A percentile compares a stretch with the other conserved stretches of the same genome.
Evolutionary conservation across 2,797 vertebrate species (phyloP).

Genomic region (Margarornis squamiger): DNA sequence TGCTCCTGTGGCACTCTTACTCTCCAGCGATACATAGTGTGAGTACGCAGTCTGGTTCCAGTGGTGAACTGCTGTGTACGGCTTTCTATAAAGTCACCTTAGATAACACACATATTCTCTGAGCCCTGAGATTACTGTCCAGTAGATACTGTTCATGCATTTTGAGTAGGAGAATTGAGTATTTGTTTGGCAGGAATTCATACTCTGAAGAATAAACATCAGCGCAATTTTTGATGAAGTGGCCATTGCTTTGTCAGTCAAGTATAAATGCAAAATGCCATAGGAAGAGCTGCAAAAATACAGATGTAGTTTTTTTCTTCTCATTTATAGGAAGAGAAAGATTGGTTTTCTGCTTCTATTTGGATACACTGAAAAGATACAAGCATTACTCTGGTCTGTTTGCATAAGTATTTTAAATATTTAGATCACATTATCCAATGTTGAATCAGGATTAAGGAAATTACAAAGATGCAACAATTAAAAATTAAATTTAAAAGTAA

Average conservation of each 20-base stretch:
- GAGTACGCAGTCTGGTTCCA: background rate
- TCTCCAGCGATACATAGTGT: rapidly evolving
- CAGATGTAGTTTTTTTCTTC: background rate
- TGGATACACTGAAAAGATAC: background rate
- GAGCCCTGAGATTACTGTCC: background rate
- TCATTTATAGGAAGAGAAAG: background rate
- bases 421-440: background rate
- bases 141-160: background rate
- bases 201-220: background rate
- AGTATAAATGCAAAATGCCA: background rate
- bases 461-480: background rate
- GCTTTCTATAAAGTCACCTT: background rate
- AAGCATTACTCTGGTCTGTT: background rate
- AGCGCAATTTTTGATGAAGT: background rate
- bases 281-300: background rate
- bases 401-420: background rate
- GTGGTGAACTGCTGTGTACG: background rate
- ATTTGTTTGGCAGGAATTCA: background rate
- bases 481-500: background rate
- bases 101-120: background rate
- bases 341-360: background rate
- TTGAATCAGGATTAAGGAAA: background rate
- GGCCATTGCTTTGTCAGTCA: background rate
- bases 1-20: background rate
- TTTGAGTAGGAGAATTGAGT: background rate